These are phyloP conservation scores for Nannospalax galili DNA, from an alignment of 2,113 vertebrate genomes.

Conservation along the genomic window DNA sequence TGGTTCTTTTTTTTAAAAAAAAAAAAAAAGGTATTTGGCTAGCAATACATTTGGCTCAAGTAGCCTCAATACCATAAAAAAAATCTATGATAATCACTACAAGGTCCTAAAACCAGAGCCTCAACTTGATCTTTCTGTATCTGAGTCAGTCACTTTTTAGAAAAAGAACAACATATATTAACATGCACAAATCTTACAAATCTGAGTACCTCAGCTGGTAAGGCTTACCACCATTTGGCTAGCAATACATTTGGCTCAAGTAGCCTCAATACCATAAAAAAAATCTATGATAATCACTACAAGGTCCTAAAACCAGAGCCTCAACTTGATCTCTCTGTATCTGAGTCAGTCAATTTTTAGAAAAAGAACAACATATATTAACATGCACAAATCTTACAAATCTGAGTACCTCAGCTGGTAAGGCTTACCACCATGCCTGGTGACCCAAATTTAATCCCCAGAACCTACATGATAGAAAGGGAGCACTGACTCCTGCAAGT, in stretches of 20 bases:
- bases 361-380: slow-evolving; percentile 27
- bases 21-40: background rate
- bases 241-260: background rate
- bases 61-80: background rate
- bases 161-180: slow-evolving; percentile 17
- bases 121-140: background rate
- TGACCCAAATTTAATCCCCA: background rate
- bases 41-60: background rate
- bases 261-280: background rate
- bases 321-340: background rate
- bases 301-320: background rate
- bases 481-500: background rate
- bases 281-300: background rate
- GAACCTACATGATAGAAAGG: background rate
- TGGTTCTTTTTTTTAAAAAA: no score
- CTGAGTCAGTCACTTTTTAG: slow-evolving; percentile 35
- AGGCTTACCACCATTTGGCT: background rate
- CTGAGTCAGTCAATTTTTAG: slow-evolving; percentile 24
- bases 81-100: background rate
- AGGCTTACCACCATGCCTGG: background rate
- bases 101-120: background rate
- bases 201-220: no score
- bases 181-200: background rate
- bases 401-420: no score
- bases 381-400: background rate